Conservation (phyloP, 2,888 invertebrate genomes). For the Drosophila diplacantha region DNA sequence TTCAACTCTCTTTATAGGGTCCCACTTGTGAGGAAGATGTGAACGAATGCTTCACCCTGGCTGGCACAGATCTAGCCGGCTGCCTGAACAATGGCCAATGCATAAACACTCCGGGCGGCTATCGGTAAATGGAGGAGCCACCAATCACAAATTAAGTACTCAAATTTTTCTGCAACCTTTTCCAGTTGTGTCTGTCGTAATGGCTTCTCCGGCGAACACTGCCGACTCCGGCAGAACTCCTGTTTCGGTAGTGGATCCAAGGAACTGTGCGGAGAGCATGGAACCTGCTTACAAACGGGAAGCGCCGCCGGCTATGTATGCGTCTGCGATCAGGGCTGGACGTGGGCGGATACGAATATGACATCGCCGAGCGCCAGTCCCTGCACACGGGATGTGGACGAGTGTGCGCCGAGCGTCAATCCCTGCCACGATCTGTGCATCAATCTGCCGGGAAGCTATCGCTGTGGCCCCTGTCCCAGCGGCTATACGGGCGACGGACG, state of each 20-base stretch:
- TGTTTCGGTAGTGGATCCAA: conserved; percentile 83
- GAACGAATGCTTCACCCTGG: conserved; percentile 89
- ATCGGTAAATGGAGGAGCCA: conserved; percentile 80
- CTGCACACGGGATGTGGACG: conserved; percentile 91
- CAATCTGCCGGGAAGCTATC: conserved; percentile 92
- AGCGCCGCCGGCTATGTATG: conserved; percentile 84
- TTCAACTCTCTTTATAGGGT: conserved; percentile 78
- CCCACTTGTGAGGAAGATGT: conserved; percentile 87
- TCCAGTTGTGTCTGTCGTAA: conserved; percentile 85
- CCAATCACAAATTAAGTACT: not conserved
- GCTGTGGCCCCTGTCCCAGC: conserved; percentile 90
- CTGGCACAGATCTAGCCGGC: conserved; percentile 87
- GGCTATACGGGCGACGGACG: conserved; percentile 94
- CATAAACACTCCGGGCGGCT: conserved; percentile 87
- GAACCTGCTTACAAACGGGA: conserved; percentile 86
- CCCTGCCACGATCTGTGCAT: conserved; percentile 91
- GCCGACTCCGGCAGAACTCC: conserved; percentile 84
- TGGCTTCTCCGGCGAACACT: conserved; percentile 90
- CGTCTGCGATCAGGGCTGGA: conserved; percentile 94
- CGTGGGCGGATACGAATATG: conserved; percentile 80
- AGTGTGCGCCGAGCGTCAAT: conserved; percentile 85
- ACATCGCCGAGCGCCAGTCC: conserved; percentile 80
- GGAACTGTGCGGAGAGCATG: conserved; percentile 94
- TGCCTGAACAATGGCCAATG: conserved; percentile 95
- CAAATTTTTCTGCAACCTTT: not conserved